phyloP scores from a whole-genome alignment of 2,797 vertebrate genomes.

The Menidia menidia region DNA sequence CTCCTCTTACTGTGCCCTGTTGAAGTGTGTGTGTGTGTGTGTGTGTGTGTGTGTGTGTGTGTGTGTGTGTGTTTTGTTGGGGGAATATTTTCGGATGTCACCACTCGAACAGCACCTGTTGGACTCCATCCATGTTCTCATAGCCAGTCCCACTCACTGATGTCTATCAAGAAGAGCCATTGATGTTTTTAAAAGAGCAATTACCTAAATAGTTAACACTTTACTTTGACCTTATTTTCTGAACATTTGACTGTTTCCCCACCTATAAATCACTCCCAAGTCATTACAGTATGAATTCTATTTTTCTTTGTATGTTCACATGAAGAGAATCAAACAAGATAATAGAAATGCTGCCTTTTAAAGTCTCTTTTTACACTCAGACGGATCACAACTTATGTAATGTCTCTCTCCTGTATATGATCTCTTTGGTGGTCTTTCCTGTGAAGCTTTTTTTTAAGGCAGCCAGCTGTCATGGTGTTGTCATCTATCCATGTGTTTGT shows the following conservation, averaged over 20 bases:
- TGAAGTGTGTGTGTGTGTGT: constrained; percentile 47
- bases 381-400: neutral
- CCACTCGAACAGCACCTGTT: constrained; percentile 52
- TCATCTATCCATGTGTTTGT: constrained; percentile 65
- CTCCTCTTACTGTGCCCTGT: neutral
- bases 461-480: constrained; percentile 72
- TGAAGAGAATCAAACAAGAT: neutral
- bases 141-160: constrained; percentile 11
- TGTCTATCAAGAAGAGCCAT: constrained; percentile 2
- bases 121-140: constrained; percentile 16
- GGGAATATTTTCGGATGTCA: constrained; percentile 40
- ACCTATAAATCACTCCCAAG: neutral
- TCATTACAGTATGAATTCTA: neutral
- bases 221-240: neutral
- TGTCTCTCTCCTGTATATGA: constrained; percentile 2
- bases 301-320: neutral
- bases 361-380: neutral
- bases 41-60: constrained; percentile 43
- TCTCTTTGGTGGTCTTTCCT: constrained; percentile 39
- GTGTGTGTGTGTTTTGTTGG: constrained; percentile 72
- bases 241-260: neutral
- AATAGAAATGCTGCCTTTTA: neutral
- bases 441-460: constrained; percentile 52
- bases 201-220: neutral
- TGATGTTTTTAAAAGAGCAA: neutral